Evolutionary conservation across 2,888 invertebrate genomes (phyloP).

Genomic region (Trypoxylon attenuatum): DNA sequence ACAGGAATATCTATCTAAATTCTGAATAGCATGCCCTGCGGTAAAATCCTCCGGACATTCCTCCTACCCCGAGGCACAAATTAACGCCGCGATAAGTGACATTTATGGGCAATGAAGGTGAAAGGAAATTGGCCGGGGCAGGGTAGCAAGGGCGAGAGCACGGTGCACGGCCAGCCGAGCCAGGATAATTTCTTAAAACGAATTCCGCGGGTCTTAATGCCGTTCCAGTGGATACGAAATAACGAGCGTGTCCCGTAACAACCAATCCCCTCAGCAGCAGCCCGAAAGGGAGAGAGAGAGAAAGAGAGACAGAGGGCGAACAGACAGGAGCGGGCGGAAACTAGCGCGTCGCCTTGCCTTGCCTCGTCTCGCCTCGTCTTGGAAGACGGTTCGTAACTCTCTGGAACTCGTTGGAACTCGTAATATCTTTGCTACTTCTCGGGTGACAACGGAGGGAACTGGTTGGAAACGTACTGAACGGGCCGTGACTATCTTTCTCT

Average conservation of each 20-base stretch:
- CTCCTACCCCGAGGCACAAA: too few species aligned
- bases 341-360: constrained; percentile 37
- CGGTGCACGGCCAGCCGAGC: too few species aligned
- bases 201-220: constrained; percentile 27
- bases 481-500: constrained; percentile 19
- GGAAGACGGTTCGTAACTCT: constrained; percentile 51
- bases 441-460: constrained; percentile 45
- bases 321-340: constrained; percentile 46
- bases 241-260: constrained; percentile 50
- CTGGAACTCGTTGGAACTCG: constrained; percentile 59
- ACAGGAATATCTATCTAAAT: too few species aligned
- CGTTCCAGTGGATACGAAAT: constrained; percentile 25
- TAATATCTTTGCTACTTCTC: constrained; percentile 57
- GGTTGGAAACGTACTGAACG: constrained; percentile 34
- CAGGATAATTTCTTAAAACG: constrained; percentile 2
- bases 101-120: too few species aligned
- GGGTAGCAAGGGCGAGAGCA: too few species aligned
- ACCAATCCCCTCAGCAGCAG: constrained; percentile 46
- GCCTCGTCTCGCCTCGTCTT: too few species aligned
- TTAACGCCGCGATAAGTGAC: too few species aligned
- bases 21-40: too few species aligned
- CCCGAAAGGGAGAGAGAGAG: too few species aligned
- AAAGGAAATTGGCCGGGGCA: too few species aligned
- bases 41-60: too few species aligned
- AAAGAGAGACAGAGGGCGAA: too few species aligned